Percentiles rank a stretch among this genome's conserved stretches.
These are phyloP conservation scores for Arctocebus calabarensis DNA, from an alignment of 2,797 vertebrate species.

Conservation along the genomic window DNA sequence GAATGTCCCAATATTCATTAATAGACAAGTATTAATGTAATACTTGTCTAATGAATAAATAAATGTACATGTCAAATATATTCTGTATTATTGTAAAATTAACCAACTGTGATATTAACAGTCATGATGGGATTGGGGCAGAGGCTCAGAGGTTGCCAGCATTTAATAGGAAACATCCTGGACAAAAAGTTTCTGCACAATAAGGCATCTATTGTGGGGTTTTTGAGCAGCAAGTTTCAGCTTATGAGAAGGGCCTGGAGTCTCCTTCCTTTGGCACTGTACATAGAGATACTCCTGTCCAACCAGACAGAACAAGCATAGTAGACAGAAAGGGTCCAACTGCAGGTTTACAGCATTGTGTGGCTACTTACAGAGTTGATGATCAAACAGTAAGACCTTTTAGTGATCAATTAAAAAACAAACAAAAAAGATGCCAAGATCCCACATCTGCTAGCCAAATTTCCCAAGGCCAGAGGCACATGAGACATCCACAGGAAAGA, in stretches of 20 bases:
- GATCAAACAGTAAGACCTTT: background rate
- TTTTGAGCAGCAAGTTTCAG: background rate
- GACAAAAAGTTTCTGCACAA: background rate
- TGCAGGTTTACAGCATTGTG: background rate
- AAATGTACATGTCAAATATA: background rate
- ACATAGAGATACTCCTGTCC: background rate
- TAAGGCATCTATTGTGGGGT: background rate
- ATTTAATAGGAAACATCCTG: background rate
- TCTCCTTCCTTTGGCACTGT: background rate
- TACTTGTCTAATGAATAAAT: background rate
- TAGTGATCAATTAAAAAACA: background rate
- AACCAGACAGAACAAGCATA: background rate
- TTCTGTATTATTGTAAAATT: background rate
- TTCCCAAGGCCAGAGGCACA: background rate
- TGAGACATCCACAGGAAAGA: background rate
- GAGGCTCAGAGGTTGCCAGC: background rate
- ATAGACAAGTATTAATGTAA: too few relatives aligned
- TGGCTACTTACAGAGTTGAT: background rate
- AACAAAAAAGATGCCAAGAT: background rate
- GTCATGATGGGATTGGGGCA: background rate
- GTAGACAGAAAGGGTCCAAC: background rate
- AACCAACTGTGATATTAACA: background rate
- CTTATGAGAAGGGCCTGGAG: background rate
- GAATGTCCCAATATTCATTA: background rate
- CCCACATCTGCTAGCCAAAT: background rate